phyloP scores from a whole-genome alignment of 2,797 vertebrate species.

The Halcyon chelicuti region DNA sequence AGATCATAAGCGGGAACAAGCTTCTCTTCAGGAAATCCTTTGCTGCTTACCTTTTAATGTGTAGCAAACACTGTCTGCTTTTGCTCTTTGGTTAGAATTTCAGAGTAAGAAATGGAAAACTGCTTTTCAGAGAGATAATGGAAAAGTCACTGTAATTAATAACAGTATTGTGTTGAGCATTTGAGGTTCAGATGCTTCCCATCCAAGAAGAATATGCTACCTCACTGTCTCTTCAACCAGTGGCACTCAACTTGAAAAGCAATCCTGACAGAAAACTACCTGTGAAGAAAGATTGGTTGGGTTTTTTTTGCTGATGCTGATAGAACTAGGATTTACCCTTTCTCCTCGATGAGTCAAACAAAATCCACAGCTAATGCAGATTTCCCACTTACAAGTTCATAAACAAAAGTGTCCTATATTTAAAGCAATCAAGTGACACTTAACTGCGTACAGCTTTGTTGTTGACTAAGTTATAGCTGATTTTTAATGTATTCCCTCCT shows the following conservation, averaged over 20 bases:
- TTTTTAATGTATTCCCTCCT: not conserved
- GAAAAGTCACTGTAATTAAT: not conserved
- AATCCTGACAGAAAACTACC: not conserved
- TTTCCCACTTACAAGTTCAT: not conserved
- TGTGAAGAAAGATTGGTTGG: not conserved
- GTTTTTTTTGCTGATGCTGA: not conserved
- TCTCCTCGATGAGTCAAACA: not conserved
- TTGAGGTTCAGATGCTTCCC: not conserved
- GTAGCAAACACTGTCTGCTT: not conserved
- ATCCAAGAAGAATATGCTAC: not conserved
- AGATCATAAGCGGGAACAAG: not conserved
- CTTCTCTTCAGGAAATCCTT: not conserved
- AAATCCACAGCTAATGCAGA: not conserved
- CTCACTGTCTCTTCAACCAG: not conserved
- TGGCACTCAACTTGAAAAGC: not conserved
- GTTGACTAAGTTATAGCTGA: not conserved
- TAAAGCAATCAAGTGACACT: not conserved
- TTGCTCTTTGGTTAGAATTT: not conserved
- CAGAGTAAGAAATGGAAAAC: not conserved
- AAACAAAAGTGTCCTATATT: not conserved
- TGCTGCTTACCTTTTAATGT: not conserved
- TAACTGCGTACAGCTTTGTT: not conserved
- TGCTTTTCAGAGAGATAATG: not conserved
- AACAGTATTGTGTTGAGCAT: not conserved
- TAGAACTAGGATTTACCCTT: not conserved